Evolutionary conservation across 2,797 vertebrate species (phyloP), one percentile per base, ranked within the genome.

Genomic region (Gephyroberyx darwinii): DNA sequence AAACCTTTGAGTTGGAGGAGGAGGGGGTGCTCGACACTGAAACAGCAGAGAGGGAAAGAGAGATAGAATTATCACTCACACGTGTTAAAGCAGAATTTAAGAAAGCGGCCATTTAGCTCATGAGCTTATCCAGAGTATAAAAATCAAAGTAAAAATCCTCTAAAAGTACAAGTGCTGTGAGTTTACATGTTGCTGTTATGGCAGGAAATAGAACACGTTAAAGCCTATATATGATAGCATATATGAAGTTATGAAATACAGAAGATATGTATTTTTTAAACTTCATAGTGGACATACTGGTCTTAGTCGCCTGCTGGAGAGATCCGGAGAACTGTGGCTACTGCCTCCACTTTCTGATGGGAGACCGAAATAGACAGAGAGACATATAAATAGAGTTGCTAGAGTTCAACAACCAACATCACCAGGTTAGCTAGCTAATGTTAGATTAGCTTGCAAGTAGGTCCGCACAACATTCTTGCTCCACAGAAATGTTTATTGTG

Each of bases 1-100:
- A 56, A 63, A 54, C 53, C 74, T 81, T 63, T 72, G 83, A 26
- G 78, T 68, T 5, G 91, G 90, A 65, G 91, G 91, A 52, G 86
- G 88, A 54, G 91, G 90, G 6, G 91, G 85, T 0, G 88, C 74
- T 33, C 91, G 85, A 53, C 84, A 88, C 92, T 93, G 41, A 43
- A 74, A 75, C 43, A 50, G 69, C 1, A 70, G 19, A 47, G 3
- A 65, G 5, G 9, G 20, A 31, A 22, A 69, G 1, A 45, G 5
- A 65, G 17, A 39, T 2, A 8, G 2, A 5, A 12, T 53, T 1
- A 55, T 53, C n/a, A 57, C 45, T 19, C 9, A 50, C 8, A 1
- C 14, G 6, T 45, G 10, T 13, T 45, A 26, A 26, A 26, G 10
- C 1, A 8, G 14, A 45, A 45, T 10, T 45, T 10, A 12, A 61